Evolutionary conservation across 2,888 invertebrate genomes (phyloP), one percentile per base, ranked within the genome.

Genomic region (Tiliacea citrago): DNA sequence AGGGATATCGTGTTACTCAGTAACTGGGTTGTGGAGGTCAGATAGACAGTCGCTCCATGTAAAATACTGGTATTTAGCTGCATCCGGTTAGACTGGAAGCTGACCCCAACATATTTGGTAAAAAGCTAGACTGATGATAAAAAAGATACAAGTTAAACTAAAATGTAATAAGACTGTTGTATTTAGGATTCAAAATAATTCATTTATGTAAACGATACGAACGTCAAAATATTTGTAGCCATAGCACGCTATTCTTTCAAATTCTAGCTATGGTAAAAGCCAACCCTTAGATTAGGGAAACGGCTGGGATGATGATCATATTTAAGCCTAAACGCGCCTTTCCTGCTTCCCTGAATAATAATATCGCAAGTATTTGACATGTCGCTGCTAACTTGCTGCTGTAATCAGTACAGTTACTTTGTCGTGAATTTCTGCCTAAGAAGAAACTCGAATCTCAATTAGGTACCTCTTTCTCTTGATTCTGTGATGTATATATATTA

Each of bases 211-310:
- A 18, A 45, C 3, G 7, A 24, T 13, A n/a, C 39, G 5, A 16
- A 62, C 9, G 62, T 12, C 18, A 6, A 45, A 8, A 29, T 47
- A 29, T 47, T 21, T 18, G 3, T 63, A 8, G 29, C 63, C 13
- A 4, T 12, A 45, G 24, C 62, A 45, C 12, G 8, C 12, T 29
- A 18, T 45, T 21, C 16, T 12, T 24, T 18, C 24, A 47, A 12
- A 75, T 47, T n/a, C 12, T 55, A 35, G 62, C 9, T 29, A 42
- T 65, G 42, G 35, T 58, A n/a, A 60, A 68, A 58, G 13, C 2
- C 21, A 2, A 21, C 13, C 13, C 5, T 39, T 3, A 8, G 12
- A 75, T 7, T 42, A 9, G 9, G 24, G 29, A 21, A 58, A 58
- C n/a, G 8, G 9, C 6, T 77, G 8, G 0, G 6, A 45, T 16